These are phyloP conservation scores for Pachypanchax playfairii DNA, from an alignment of 2,113 vertebrate species.

Conservation along the genomic window DNA sequence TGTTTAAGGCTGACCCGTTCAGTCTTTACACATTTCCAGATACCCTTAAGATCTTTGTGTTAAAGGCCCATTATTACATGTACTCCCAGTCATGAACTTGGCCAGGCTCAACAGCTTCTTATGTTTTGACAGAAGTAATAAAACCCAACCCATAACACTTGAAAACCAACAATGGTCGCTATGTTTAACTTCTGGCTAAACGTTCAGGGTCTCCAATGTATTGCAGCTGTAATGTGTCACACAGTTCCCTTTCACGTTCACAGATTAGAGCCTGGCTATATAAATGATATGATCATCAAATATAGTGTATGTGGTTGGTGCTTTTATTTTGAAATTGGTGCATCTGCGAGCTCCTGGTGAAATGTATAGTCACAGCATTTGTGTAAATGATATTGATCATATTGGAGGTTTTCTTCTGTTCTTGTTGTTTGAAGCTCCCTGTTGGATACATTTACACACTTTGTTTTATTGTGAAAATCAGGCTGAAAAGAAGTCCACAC, in stretches of 20 bases:
- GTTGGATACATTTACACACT: not conserved
- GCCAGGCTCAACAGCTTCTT: conserved; percentile 65
- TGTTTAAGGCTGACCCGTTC: not conserved
- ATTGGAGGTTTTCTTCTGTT: conserved; percentile 21
- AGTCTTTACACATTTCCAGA: conserved; percentile 45
- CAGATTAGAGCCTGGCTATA: conserved; percentile 65
- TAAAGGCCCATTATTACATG: conserved; percentile 57
- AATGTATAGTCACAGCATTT: no score
- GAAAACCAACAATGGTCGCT: conserved; percentile 77
- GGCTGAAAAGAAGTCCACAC: no score
- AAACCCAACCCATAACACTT: conserved; percentile 78
- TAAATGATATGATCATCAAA: conserved; percentile 47
- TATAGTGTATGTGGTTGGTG: conserved; percentile 1
- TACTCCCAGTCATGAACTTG: conserved; percentile 63
- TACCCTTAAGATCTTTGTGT: conserved; percentile 59
- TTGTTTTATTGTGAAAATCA: not conserved
- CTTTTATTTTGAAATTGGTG: conserved; percentile 22
- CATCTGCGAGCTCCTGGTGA: not conserved
- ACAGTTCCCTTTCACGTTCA: conserved; percentile 59
- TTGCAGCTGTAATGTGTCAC: conserved; percentile 67
- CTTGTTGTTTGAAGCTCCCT: not conserved
- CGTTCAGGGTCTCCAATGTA: conserved; percentile 57
- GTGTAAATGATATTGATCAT: not conserved
- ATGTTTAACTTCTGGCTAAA: conserved; percentile 75
- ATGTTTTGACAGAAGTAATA: conserved; percentile 81